phyloP scores from a whole-genome alignment of 2,797 vertebrate genomes.

The Hirundo rustica region DNA sequence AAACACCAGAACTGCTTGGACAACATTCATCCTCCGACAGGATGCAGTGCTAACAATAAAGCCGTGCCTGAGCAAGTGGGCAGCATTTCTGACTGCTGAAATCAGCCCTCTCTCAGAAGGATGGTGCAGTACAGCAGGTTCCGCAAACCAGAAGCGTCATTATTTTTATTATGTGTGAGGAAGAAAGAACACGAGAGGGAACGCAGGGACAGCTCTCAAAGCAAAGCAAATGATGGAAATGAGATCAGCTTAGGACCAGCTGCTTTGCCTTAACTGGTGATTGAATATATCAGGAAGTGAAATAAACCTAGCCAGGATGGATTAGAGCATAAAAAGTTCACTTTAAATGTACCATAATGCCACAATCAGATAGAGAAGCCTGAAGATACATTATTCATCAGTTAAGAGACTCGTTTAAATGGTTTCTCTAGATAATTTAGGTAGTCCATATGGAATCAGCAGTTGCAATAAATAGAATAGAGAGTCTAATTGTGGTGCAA shows the following conservation, averaged over 20 bases:
- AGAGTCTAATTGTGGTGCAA: neutral
- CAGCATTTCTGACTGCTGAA: neutral
- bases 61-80: neutral
- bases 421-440: neutral
- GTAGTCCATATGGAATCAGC: neutral
- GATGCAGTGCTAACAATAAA: neutral
- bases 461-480: neutral
- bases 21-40: neutral
- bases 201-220: slow-evolving; percentile 20
- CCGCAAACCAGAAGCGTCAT: neutral
- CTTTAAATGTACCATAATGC: neutral
- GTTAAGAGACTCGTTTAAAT: neutral
- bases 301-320: slow-evolving; percentile 13
- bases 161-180: slow-evolving; percentile 49
- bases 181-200: slow-evolving; percentile 33
- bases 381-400: slow-evolving; percentile 17
- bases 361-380: neutral
- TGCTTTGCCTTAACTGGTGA: slow-evolving; percentile 49
- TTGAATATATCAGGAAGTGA: slow-evolving; percentile 23
- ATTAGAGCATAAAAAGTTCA: neutral
- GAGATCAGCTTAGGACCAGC: slow-evolving; percentile 44
- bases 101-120: neutral
- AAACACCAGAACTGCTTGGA: neutral
- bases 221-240: slow-evolving; percentile 24
- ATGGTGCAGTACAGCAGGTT: neutral